Conservation (phyloP, 2,888 invertebrate species). For the Sycophila texana region DNA sequence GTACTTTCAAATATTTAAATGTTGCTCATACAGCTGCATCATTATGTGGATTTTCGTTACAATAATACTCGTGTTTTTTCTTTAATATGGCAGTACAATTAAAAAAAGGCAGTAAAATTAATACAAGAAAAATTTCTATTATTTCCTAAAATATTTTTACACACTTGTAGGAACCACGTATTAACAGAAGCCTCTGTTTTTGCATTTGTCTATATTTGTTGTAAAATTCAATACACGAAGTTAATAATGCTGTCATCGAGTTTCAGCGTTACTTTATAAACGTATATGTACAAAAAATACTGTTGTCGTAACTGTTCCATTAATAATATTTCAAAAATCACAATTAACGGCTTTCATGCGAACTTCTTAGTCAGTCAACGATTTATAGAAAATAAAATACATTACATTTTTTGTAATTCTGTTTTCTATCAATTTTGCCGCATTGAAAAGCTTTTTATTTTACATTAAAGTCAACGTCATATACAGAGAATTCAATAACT, state of each 20-base stretch:
- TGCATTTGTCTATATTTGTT: conserved; percentile 26
- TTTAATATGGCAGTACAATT: conserved; percentile 31
- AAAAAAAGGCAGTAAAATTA: conserved; percentile 35
- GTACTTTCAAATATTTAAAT: conserved; percentile 45
- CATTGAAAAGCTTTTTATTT: conserved; percentile 16
- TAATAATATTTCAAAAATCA: conserved; percentile 40
- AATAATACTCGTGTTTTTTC: conserved; percentile 8
- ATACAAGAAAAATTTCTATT: conserved; percentile 46
- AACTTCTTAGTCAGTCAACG: conserved; percentile 38
- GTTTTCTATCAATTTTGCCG: conserved; percentile 32
- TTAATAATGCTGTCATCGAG: conserved; percentile 44
- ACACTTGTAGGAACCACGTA: conserved; percentile 53
- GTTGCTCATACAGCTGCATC: conserved; percentile 32
- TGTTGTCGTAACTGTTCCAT: conserved; percentile 53
- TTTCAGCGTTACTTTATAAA: conserved; percentile 41
- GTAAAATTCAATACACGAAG: conserved; percentile 50
- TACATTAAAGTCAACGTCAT: conserved; percentile 12
- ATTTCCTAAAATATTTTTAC: conserved; percentile 49
- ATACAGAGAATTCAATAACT: conserved; percentile 34
- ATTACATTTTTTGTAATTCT: conserved; percentile 33
- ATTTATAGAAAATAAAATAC: conserved; percentile 51
- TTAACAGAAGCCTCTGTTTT: conserved; percentile 52
- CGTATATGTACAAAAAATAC: conserved; percentile 59
- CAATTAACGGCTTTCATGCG: conserved; percentile 47
- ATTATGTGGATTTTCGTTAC: conserved; percentile 23